Percentiles rank a stretch among this genome's conserved stretches.
These are phyloP conservation scores for Catharus ustulatus DNA, from an alignment of 2,797 vertebrate species.

Conservation along the genomic window DNA sequence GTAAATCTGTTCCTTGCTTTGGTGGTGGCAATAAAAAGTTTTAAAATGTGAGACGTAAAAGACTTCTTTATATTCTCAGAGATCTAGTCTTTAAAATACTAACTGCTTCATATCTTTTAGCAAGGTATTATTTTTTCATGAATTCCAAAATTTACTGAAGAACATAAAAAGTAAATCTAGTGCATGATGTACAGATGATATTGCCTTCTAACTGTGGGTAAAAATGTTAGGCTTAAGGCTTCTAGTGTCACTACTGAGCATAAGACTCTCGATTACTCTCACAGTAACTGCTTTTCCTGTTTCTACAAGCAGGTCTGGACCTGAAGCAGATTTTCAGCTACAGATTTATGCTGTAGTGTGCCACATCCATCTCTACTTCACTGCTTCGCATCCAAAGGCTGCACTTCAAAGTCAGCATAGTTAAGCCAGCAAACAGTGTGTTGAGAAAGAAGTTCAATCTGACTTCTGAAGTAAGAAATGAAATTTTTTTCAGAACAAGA, in stretches of 20 bases:
- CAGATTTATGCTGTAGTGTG: background rate
- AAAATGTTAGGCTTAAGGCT: background rate
- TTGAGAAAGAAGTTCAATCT: background rate
- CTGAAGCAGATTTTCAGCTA: background rate
- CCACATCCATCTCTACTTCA: background rate
- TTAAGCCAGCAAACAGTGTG: background rate
- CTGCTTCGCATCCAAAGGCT: background rate
- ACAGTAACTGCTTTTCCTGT: background rate
- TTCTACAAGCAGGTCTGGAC: background rate
- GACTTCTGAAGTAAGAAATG: background rate
- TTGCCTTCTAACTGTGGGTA: background rate
- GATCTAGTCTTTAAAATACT: background rate
- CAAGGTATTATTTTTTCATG: background rate
- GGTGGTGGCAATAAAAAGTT: background rate
- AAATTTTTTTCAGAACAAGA: accelerated
- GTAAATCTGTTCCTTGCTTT: background rate
- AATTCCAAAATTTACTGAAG: background rate
- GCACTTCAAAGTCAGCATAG: background rate
- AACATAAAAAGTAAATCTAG: background rate
- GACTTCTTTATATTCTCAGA: background rate
- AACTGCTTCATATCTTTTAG: background rate
- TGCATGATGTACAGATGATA: background rate
- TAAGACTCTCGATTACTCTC: background rate
- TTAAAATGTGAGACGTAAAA: background rate
- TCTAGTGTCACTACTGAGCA: background rate